Evolutionary conservation across 2,113 vertebrate species (phyloP), one percentile per base, ranked within the genome.

Genomic region (Herpailurus yagouaroundi): DNA sequence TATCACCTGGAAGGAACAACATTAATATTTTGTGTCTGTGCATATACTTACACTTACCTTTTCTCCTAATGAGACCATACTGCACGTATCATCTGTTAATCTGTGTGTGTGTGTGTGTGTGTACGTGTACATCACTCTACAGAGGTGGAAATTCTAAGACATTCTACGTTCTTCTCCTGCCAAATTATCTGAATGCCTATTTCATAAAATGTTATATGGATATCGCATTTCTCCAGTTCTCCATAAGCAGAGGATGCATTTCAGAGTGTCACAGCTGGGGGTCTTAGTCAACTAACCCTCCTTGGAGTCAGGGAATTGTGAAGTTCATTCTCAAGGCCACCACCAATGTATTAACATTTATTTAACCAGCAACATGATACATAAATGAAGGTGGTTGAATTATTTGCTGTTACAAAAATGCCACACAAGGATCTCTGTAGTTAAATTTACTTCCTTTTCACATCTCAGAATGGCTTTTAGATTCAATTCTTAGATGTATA

Each of bases 401-500:
- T 52, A 23, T 94, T 94, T 57, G 23, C 80, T 80, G 48, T 45
- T 89, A 63, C 52, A 27, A 82, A 97, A 85, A 77, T 81, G 41
- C 36, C 71, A 7, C 52, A 80, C 36, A 55, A 79, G 14, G 64
- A n/a, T 16, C 12, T 64, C 92, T 52, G 5, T 25, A 33, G 33
- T 74, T 93, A 74, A 52, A 48, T 63, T 76, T 48, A 29, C 50
- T 74, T 80, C 91, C 15, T 95, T 80, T 94, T 68, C 84, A 31
- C 33, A 69, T 69, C 48, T 94, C 50, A 68, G 74, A 87, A 82
- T n/a, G 80, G 31, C 50, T 79, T 33, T 45, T 45, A 94, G 81
- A 57, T 92, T 79, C 85, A 69, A 68, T 89, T 77, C 31, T 48
- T 69, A 11, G 14, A 81, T 71, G 2, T 38, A 41, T 82, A 69